Evolutionary conservation across 2,888 invertebrate species (phyloP).

Genomic region (Spialia ferax): DNA sequence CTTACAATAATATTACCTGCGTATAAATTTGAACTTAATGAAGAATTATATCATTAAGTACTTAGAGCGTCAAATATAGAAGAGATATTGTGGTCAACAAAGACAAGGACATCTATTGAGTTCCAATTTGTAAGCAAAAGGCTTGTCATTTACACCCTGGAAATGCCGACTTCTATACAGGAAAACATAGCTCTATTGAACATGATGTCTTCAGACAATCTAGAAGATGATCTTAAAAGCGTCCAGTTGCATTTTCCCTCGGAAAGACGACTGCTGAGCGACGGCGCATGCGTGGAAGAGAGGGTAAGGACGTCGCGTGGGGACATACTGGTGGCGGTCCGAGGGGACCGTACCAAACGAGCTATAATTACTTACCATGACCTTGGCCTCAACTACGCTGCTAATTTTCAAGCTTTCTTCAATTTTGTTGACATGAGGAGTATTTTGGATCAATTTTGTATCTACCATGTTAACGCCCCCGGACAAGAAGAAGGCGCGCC

Average conservation of each 20-base stretch:
- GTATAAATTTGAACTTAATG: slow-evolving; percentile 41
- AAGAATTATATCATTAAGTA: slow-evolving; percentile 22
- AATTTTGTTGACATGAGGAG: slow-evolving; percentile 97
- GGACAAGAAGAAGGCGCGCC: slow-evolving; percentile 99
- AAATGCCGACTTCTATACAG: slow-evolving; percentile 76
- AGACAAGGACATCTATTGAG: slow-evolving; percentile 25
- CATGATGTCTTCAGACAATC: slow-evolving; percentile 90
- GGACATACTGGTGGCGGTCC: slow-evolving; percentile 96
- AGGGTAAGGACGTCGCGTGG: slow-evolving; percentile 97
- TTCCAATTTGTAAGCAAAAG: background rate
- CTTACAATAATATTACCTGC: slow-evolving; percentile 48
- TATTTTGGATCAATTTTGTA: slow-evolving; percentile 97
- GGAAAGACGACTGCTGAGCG: slow-evolving; percentile 86
- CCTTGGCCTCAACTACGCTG: slow-evolving; percentile 98
- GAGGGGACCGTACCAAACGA: slow-evolving; percentile 96
- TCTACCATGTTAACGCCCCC: slow-evolving; percentile 99
- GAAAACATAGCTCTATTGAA: slow-evolving; percentile 88
- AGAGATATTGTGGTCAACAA: slow-evolving; percentile 43
- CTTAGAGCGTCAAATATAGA: slow-evolving; percentile 47
- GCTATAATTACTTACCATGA: slow-evolving; percentile 99
- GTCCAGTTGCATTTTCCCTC: slow-evolving; percentile 96
- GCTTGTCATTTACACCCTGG: slow-evolving; percentile 34
- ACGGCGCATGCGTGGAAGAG: slow-evolving; percentile 87
- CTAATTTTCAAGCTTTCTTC: slow-evolving; percentile 97
- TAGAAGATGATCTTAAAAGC: slow-evolving; percentile 97